Evolutionary conservation across 2,113 vertebrate species (phyloP).

Genomic region (Bubo blakistoni): DNA sequence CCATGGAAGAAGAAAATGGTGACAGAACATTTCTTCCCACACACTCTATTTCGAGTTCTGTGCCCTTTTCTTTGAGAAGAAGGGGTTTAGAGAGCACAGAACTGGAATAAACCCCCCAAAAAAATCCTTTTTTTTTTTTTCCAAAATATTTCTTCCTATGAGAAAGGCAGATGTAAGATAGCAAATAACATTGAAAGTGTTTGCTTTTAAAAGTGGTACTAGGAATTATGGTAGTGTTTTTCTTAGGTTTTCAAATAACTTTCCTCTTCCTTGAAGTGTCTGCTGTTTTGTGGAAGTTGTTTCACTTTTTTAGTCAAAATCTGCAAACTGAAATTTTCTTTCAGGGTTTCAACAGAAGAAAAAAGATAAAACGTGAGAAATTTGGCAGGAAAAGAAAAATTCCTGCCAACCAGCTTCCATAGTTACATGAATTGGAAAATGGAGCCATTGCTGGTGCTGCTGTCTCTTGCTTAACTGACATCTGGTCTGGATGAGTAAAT

Average conservation of each 20-base stretch:
- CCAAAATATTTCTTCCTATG: background rate
- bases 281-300: background rate
- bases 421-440: background rate
- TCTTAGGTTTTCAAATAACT: background rate
- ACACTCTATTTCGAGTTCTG: constrained; percentile 10
- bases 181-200: background rate
- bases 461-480: background rate
- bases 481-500: background rate
- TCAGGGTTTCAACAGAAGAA: background rate
- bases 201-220: background rate
- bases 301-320: constrained; percentile 11
- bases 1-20: background rate
- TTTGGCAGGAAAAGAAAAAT: background rate
- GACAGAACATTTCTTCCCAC: constrained; percentile 48
- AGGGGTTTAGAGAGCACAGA: constrained; percentile 17
- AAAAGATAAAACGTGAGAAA: background rate
- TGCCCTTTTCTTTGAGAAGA: constrained; percentile 43
- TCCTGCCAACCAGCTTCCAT: background rate
- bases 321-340: constrained; percentile 2
- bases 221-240: background rate
- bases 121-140: background rate
- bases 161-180: background rate
- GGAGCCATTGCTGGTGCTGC: background rate
- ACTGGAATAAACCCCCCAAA: constrained; percentile 6
- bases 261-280: background rate